A percentile compares a stretch with the other conserved stretches of the same genome.
These are phyloP conservation scores for Cryptotermes secundus DNA, from an alignment of 1,140 invertebrate species.

Conservation along the genomic window DNA sequence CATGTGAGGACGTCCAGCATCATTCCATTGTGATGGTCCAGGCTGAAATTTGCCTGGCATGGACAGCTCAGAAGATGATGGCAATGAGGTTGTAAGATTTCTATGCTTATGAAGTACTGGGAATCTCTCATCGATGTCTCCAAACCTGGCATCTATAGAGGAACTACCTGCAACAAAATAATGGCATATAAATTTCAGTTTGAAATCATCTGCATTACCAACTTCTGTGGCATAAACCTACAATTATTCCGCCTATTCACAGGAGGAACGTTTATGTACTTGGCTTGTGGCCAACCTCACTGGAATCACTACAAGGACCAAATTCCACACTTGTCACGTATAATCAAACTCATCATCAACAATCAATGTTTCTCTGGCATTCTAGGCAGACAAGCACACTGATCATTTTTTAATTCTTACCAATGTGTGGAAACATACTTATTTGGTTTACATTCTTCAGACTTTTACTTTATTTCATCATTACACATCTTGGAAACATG, in stretches of 20 bases:
- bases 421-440: too few species aligned
- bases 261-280: not conserved
- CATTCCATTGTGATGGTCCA: conserved; percentile 25
- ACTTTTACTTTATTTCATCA: too few species aligned
- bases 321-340: conserved; percentile 36
- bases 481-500: too few species aligned
- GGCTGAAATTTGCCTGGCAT: not conserved
- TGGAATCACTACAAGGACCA: conserved; percentile 36
- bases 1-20: not conserved
- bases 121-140: conserved; percentile 54
- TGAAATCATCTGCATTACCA: not conserved
- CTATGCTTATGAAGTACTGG: conserved; percentile 15
- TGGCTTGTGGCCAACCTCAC: conserved; percentile 11
- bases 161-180: not conserved
- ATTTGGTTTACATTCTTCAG: too few species aligned
- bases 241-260: not conserved
- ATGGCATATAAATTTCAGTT: not conserved
- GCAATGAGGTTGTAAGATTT: conserved; percentile 26
- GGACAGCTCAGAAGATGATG: not conserved
- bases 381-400: not conserved
- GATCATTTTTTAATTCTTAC: too few species aligned
- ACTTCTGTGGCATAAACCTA: not conserved
- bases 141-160: conserved; percentile 41
- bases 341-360: not conserved
- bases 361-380: not conserved